Evolutionary conservation across 1,140 invertebrate species (phyloP).

Genomic region (Cephus cinctus): DNA sequence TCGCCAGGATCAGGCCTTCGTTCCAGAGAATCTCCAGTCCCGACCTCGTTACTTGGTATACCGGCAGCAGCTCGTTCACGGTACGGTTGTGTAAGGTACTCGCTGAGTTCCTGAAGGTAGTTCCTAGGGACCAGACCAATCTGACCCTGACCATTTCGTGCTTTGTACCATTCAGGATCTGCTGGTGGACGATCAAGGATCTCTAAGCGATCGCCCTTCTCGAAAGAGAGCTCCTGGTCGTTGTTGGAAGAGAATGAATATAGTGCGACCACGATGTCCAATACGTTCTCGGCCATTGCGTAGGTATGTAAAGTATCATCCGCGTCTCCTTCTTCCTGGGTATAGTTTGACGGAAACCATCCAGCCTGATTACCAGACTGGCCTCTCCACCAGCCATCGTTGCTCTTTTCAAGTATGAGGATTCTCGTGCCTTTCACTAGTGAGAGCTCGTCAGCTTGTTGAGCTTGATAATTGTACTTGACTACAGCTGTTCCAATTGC

Average conservation of each 20-base stretch:
- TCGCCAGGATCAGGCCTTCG: constrained; percentile 57
- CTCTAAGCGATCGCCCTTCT: constrained; percentile 92
- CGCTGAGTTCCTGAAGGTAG: constrained; percentile 89
- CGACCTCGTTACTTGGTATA: constrained; percentile 54
- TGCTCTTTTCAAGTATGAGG: constrained; percentile 96
- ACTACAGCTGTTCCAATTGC: constrained; percentile 90
- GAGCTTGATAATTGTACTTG: constrained; percentile 97
- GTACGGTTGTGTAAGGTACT: constrained; percentile 83
- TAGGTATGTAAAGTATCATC: constrained; percentile 87
- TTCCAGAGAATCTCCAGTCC: constrained; percentile 52
- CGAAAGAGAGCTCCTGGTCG: constrained; percentile 95
- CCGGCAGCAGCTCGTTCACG: constrained; percentile 63
- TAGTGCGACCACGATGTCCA: constrained; percentile 92
- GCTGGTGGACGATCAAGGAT: constrained; percentile 92
- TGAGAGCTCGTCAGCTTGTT: constrained; percentile 94
- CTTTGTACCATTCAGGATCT: constrained; percentile 98
- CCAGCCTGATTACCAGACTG: constrained; percentile 81
- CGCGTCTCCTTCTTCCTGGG: constrained; percentile 81
- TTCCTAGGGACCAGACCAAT: constrained; percentile 94
- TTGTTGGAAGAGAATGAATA: constrained; percentile 95
- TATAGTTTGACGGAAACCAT: constrained; percentile 98
- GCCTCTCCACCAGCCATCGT: constrained; percentile 99
- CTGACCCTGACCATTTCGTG: constrained; percentile 87
- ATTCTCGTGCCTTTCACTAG: constrained; percentile 90
- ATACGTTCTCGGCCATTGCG: constrained; percentile 87